Base-by-base conservation (phyloP, 2,888 invertebrate species). In the Abscondita cerata region DNA sequence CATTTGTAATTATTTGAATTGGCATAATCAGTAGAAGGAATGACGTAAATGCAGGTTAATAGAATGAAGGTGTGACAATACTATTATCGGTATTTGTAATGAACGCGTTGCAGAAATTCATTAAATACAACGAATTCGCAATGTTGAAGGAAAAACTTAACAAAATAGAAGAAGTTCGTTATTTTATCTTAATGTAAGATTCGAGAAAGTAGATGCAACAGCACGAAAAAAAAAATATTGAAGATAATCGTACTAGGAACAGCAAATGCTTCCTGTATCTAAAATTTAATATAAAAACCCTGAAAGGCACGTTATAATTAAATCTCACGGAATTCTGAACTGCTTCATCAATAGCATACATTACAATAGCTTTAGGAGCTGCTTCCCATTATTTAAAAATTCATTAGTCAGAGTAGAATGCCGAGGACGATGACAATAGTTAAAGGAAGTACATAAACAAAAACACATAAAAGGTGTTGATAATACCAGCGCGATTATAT, bases 301-400 rank as follows among this genome's bases (percentile, higher is more conserved):
- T 52, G 48, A 51, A 59, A 52, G 62, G 65, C 56, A 41, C 47
- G 60, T 52, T 55, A 66, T 68, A 70, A 70, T 70, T 70, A 70
- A 70, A 68, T 70, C 66, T 68, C 61, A 54, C 62, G 68, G 67
- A 66, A 70, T 70, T 61, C 68, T 64, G 65, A 68, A 70, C 63
- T 68, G 59, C 65, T 65, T 67, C 67, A 67, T 70, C 68, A 68
- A 68, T 67, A 66, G 68, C 64, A 66, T 61, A 67, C 60, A 67
- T 68, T 70, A 70, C 70, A 70, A 70, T 65, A 65, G 66, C 68
- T 65, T 65, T 64, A 65, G 70, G 65, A 66, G 60, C 63, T 58
- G 60, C 62, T 62, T 66, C 60, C 64, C 61, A 67, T 70, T 68
- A 70, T 70, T 68, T 70, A 70, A 70, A 70, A 70, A 68, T 68